phyloP scores from a whole-genome alignment of 2,797 vertebrate genomes.

The Oreochromis grahami region DNA sequence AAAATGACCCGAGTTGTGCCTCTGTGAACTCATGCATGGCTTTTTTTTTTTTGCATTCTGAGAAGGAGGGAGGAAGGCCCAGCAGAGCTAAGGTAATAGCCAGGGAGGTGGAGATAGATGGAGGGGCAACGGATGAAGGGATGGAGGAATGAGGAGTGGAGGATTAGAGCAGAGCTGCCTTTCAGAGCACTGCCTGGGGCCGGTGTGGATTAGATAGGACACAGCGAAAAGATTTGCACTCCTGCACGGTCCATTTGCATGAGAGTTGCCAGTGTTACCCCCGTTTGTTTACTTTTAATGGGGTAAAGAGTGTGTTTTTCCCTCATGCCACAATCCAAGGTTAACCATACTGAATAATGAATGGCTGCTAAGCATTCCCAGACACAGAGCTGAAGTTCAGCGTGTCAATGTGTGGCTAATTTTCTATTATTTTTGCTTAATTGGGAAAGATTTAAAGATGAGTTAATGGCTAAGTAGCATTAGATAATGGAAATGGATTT shows the following conservation, averaged over 20 bases:
- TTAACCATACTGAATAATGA: slow-evolving; percentile 52
- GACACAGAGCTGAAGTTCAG: slow-evolving; percentile 16
- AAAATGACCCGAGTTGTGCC: slow-evolving; percentile 4
- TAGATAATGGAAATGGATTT: slow-evolving; percentile 53
- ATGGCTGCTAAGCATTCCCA: slow-evolving; percentile 21
- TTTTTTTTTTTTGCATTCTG: slow-evolving; percentile 9
- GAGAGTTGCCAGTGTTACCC: slow-evolving; percentile 55
- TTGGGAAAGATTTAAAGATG: slow-evolving; percentile 38
- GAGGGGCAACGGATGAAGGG: slow-evolving; percentile 50
- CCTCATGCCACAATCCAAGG: slow-evolving; percentile 32
- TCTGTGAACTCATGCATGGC: slow-evolving; percentile 26
- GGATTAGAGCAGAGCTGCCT: slow-evolving; percentile 62
- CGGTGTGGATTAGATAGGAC: slow-evolving; percentile 66
- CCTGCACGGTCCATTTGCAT: slow-evolving; percentile 60
- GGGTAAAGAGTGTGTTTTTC: slow-evolving; percentile 14
- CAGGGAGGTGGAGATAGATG: slow-evolving; percentile 15
- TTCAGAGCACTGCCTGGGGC: slow-evolving; percentile 61
- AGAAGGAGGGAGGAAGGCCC: slow-evolving; percentile 18
- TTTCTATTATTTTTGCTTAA: slow-evolving; percentile 48
- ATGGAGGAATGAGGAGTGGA: slow-evolving; percentile 57
- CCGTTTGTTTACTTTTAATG: slow-evolving; percentile 66
- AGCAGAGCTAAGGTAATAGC: slow-evolving; percentile 48
- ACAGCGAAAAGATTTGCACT: slow-evolving; percentile 60
- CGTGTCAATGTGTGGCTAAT: slow-evolving; percentile 36
- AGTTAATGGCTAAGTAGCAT: slow-evolving; percentile 31